A percentile compares a stretch with the other conserved stretches of the same genome.
phyloP scores from a whole-genome alignment of 2,888 invertebrate species.

The Agrotis ipsilon region DNA sequence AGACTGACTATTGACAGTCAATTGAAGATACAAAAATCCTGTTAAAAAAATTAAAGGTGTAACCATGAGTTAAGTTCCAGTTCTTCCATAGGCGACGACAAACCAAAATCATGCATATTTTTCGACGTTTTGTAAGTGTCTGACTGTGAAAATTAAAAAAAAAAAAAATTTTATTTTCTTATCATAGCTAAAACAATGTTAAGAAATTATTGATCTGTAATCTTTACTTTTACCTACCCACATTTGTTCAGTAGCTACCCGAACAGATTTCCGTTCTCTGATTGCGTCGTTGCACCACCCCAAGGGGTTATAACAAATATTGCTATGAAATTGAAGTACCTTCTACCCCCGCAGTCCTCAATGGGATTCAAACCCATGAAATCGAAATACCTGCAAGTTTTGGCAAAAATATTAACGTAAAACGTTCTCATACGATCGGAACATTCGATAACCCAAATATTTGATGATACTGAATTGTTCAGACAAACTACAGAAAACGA shows the following conservation, averaged over 20 bases:
- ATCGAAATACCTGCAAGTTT: slow-evolving; percentile 40
- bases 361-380: slow-evolving; percentile 64
- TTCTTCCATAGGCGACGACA: no score
- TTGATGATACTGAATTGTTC: slow-evolving; percentile 5
- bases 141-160: no score
- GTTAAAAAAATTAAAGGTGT: no score
- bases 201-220: slow-evolving; percentile 21
- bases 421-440: slow-evolving; percentile 24
- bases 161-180: not conserved
- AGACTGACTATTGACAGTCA: no score
- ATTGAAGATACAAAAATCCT: no score
- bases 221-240: slow-evolving; percentile 10
- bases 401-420: slow-evolving; percentile 34
- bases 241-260: slow-evolving; percentile 29
- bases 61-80: no score
- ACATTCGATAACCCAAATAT: slow-evolving; percentile 25
- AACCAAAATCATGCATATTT: no score
- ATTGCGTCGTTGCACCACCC: slow-evolving; percentile 59
- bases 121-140: no score
- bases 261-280: slow-evolving; percentile 49
- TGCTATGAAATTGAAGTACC: slow-evolving; percentile 81
- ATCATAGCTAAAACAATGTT: not conserved
- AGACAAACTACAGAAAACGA: not conserved
- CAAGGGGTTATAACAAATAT: slow-evolving; percentile 74
- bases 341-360: slow-evolving; percentile 59